Percentiles rank a stretch among this genome's conserved stretches.
Evolutionary conservation across 1,140 invertebrate genomes (phyloP).

Genomic region (Grapholita molesta): DNA sequence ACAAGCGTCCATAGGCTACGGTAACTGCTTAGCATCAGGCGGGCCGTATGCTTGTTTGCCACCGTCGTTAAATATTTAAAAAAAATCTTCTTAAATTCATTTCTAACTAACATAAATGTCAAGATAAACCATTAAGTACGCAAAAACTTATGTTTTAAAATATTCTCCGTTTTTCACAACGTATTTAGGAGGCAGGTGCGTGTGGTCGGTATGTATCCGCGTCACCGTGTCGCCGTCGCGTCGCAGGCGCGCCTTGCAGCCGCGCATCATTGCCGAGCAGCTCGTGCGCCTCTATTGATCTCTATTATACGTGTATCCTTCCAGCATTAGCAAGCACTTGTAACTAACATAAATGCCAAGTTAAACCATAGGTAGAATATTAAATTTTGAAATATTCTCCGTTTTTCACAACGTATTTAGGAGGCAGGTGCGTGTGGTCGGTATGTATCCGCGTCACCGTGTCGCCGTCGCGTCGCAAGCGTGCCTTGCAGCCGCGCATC

Average conservation of each 20-base stretch:
- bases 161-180: slow-evolving; percentile 26
- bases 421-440: slow-evolving; percentile 34
- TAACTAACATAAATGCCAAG: no score
- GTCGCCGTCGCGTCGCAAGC: slow-evolving; percentile 24
- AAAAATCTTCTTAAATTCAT: no score
- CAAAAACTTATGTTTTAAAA: slow-evolving; percentile 33
- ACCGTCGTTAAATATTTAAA: no score
- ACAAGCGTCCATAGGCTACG: no score
- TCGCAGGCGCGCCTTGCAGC: slow-evolving; percentile 36
- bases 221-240: slow-evolving; percentile 21
- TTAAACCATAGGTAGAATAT: no score
- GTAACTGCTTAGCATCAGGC: no score
- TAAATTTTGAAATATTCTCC: slow-evolving; percentile 34
- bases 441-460: slow-evolving; percentile 25
- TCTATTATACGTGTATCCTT: slow-evolving; percentile 53
- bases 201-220: slow-evolving; percentile 28
- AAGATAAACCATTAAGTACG: no score
- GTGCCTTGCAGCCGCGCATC: slow-evolving; percentile 34
- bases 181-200: slow-evolving; percentile 36
- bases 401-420: slow-evolving; percentile 28
- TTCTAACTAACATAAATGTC: no score
- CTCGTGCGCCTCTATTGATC: slow-evolving; percentile 38
- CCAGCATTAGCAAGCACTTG: slow-evolving; percentile 48
- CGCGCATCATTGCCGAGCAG: slow-evolving; percentile 42
- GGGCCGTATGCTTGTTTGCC: no score